Conservation (phyloP, 37 sponge, comb jelly and placozoan species). For the Mnemiopsis leidyi region DNA sequence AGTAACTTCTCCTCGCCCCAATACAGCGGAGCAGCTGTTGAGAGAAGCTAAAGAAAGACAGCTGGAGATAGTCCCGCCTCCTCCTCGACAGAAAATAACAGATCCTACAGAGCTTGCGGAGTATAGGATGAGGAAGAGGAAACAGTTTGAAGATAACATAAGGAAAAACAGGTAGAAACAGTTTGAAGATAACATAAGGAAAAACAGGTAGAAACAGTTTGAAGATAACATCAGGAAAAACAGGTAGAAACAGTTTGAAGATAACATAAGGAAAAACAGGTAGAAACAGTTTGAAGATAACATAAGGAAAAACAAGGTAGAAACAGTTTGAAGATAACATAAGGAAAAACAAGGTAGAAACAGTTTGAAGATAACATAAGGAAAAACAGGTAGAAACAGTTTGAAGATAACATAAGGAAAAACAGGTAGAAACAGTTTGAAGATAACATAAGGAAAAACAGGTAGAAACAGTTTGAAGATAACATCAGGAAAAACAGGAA, state of each 20-base stretch:
- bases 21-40: constrained; percentile 92
- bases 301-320: constrained; percentile 79
- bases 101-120: constrained; percentile 83
- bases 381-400: constrained; percentile 83
- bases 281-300: neutral
- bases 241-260: constrained; percentile 93
- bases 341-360: constrained; percentile 78
- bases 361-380: constrained; percentile 53
- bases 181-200: neutral
- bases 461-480: constrained; percentile 93
- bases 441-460: constrained; percentile 74
- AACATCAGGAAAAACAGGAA: constrained; percentile 88
- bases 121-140: constrained; percentile 83
- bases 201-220: too few species aligned
- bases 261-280: constrained; percentile 92
- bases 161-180: constrained; percentile 77
- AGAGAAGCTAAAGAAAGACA: constrained; percentile 88
- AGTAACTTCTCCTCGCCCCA: too few species aligned
- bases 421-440: constrained; percentile 67
- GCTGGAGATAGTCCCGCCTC: constrained; percentile 81
- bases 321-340: constrained; percentile 96
- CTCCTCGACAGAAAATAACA: constrained; percentile 86
- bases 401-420: constrained; percentile 96
- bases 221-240: too few species aligned
- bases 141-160: constrained; percentile 94